Conservation (phyloP, 2,888 invertebrate species). For the Camptogramma bilineatum region DNA sequence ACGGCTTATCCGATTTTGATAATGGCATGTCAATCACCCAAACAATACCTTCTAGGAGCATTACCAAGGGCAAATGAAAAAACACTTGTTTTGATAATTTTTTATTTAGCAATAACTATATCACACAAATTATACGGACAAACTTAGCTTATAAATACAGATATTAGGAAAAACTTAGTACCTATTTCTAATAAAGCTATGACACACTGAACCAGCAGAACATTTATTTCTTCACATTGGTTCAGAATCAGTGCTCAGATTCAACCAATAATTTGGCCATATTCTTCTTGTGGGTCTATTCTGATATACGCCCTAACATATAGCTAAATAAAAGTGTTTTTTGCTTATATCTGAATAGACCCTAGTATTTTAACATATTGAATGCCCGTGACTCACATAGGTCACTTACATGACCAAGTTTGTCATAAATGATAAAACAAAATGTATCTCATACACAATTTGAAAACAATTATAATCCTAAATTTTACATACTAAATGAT, state of each 20-base stretch:
- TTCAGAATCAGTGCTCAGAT: background rate
- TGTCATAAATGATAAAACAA: background rate
- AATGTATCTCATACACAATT: conserved; percentile 9
- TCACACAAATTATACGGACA: conserved; percentile 17
- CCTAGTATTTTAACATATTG: background rate
- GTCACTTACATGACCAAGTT: background rate
- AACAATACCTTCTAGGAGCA: too few species aligned
- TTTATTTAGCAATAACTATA: conserved; percentile 22
- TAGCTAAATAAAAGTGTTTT: background rate
- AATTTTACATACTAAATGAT: conserved; percentile 1
- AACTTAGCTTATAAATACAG: conserved; percentile 26
- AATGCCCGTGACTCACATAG: background rate
- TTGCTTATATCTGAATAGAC: background rate
- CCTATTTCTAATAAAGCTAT: conserved; percentile 1
- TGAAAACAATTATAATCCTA: background rate
- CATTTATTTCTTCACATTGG: background rate
- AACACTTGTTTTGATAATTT: conserved; percentile 6
- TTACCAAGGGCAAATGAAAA: background rate
- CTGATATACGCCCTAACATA: background rate
- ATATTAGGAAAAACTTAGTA: conserved; percentile 2
- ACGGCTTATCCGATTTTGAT: too few species aligned
- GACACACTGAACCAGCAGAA: background rate
- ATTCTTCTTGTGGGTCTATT: background rate
- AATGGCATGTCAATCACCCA: too few species aligned
- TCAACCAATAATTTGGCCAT: background rate